phyloP scores from a whole-genome alignment of 2,888 invertebrate genomes.

The Parapristionchus giblindavisi region DNA sequence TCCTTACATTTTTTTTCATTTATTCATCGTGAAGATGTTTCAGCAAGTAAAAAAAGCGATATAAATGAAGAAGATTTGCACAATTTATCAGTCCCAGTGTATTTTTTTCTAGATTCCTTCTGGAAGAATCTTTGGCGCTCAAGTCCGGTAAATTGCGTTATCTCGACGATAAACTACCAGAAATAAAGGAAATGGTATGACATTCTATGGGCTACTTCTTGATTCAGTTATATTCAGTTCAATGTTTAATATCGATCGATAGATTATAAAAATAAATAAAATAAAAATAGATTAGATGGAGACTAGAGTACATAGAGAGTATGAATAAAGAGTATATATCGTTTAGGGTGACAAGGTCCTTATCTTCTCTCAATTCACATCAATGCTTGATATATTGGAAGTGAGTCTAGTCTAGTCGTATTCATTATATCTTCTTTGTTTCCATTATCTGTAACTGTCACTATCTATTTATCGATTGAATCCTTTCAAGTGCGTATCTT shows the following conservation, averaged over 20 bases:
- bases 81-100: neutral
- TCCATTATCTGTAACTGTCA: neutral
- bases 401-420: constrained; percentile 70
- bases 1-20: neutral
- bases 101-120: constrained; percentile 67
- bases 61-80: neutral
- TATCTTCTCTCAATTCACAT: constrained; percentile 94
- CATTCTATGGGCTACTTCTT: neutral
- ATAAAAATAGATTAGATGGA: neutral
- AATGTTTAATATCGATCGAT: neutral
- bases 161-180: constrained; percentile 82
- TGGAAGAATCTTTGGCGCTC: constrained; percentile 76
- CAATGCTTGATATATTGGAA: constrained; percentile 91
- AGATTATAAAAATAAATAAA: neutral
- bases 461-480: neutral
- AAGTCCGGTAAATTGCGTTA: constrained; percentile 87
- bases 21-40: neutral
- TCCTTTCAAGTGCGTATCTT: neutral
- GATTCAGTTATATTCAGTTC: neutral
- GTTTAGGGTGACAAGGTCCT: constrained; percentile 78
- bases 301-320: neutral
- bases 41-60: no score
- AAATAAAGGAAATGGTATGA: constrained; percentile 75
- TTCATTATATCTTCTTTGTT: neutral
- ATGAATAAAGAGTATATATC: neutral